phyloP scores from a whole-genome alignment of 2,113 vertebrate species.

The Centropus unirufus region DNA sequence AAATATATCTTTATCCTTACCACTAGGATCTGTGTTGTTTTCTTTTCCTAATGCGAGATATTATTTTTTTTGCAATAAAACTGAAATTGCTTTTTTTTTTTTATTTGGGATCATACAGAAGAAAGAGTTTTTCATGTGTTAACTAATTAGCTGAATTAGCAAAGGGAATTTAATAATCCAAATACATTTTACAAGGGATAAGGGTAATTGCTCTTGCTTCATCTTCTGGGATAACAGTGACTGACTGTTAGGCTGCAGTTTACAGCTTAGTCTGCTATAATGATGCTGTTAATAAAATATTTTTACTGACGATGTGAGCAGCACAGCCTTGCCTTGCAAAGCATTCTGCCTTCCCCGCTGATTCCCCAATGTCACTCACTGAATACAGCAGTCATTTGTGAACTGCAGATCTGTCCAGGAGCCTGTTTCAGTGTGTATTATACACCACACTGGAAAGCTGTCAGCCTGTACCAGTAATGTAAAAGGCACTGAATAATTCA shows the following conservation, averaged over 20 bases:
- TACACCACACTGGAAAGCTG: neutral
- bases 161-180: neutral
- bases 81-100: neutral
- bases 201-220: neutral
- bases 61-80: neutral
- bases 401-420: neutral
- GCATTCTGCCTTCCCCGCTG: neutral
- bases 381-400: neutral
- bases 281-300: neutral
- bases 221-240: neutral
- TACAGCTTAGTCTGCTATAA: neutral
- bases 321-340: neutral
- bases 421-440: neutral
- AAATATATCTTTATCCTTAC: neutral
- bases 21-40: neutral
- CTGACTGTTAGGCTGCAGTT: neutral
- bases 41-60: neutral
- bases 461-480: neutral
- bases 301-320: neutral
- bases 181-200: neutral
- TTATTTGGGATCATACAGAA: neutral
- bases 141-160: neutral
- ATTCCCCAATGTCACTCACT: neutral
- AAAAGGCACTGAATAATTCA: neutral
- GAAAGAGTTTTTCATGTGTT: neutral